Conservation (phyloP, 2,113 vertebrate species). For the human region GRCh38 chr12:23804501-23805000, state of each 20-base stretch:
- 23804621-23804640: neutral
- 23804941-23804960: no score
- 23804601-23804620: neutral
- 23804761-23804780: neutral
- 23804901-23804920: neutral
- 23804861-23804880: neutral
- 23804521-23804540: neutral
- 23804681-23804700: neutral
- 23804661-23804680: neutral
- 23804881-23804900: neutral
- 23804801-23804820: neutral
- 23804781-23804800: neutral
- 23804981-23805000: neutral
- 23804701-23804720: neutral
- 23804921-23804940: no score
- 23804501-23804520: neutral
- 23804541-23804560: neutral
- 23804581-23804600: conserved; percentile 7
- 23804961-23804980: neutral
- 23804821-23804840: neutral
- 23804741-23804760: neutral
- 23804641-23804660: neutral
- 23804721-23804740: neutral
- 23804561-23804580: neutral
- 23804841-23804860: neutral